Evolutionary conservation across 2,113 vertebrate species (phyloP).

Genomic region (Nycticryphes semicollaris): DNA sequence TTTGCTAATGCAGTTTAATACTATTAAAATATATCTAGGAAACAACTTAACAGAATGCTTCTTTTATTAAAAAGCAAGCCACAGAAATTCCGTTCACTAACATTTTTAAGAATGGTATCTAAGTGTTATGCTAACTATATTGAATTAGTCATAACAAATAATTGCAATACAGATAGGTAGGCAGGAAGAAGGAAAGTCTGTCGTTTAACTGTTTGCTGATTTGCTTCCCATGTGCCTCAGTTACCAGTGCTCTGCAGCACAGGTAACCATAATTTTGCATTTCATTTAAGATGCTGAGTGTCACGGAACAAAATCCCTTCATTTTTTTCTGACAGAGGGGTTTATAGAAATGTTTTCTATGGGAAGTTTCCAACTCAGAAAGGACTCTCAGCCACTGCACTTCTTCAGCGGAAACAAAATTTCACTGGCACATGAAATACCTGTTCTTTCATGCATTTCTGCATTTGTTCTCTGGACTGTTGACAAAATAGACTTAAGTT

Average conservation of each 20-base stretch:
- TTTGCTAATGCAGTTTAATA: neutral
- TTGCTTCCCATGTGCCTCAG: neutral
- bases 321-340: neutral
- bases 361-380: neutral
- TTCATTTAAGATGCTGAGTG: neutral
- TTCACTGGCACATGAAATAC: neutral
- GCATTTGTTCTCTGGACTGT: neutral
- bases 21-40: neutral
- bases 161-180: neutral
- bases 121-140: neutral
- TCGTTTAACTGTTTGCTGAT: neutral
- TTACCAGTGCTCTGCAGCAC: neutral
- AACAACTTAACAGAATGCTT: neutral
- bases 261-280: neutral
- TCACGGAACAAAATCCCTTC: neutral
- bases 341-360: neutral
- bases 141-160: neutral
- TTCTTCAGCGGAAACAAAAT: constrained; percentile 1
- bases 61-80: neutral
- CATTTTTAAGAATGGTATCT: neutral
- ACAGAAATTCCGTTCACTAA: neutral
- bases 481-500: neutral
- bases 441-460: neutral
- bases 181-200: neutral
- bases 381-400: neutral